Evolutionary conservation across 2,888 invertebrate genomes (phyloP).

Genomic region (Pheosia tremula): DNA sequence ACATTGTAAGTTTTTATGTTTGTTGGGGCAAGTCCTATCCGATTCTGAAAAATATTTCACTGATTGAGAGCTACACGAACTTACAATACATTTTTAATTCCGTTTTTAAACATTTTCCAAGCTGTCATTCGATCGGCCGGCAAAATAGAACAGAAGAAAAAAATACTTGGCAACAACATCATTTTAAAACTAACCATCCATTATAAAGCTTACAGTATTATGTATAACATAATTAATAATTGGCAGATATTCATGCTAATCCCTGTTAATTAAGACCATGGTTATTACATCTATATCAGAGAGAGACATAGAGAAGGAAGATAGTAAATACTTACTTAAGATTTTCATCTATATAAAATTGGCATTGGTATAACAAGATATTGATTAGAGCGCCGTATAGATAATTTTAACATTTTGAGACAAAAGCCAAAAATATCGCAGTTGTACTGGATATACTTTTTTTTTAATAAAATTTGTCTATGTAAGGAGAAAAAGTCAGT

Average conservation of each 20-base stretch:
- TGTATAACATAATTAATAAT: conserved; percentile 22
- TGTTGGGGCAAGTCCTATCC: no score
- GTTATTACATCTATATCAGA: not conserved
- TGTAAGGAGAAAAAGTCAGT: conserved; percentile 5
- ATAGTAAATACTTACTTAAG: conserved; percentile 12
- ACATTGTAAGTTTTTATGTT: no score
- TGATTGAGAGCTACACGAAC: no score
- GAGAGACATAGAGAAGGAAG: conserved; percentile 8
- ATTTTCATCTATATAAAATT: conserved; percentile 5
- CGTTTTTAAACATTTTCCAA: no score
- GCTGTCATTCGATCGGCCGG: no score
- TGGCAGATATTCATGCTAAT: conserved; percentile 36
- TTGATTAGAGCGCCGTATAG: conserved; percentile 1
- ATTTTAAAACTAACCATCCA: conserved; percentile 2
- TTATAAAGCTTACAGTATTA: not conserved
- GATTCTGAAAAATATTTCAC: no score
- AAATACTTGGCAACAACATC: not conserved
- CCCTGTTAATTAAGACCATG: conserved; percentile 28
- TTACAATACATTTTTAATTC: no score
- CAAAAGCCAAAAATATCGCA: not conserved
- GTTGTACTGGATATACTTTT: not conserved
- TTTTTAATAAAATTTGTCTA: conserved; percentile 9
- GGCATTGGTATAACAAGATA: conserved; percentile 6
- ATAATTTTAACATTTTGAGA: not conserved
- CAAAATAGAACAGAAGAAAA: not conserved